phyloP scores from a whole-genome alignment of 2,888 invertebrate genomes.

The Hypsopygia costalis region DNA sequence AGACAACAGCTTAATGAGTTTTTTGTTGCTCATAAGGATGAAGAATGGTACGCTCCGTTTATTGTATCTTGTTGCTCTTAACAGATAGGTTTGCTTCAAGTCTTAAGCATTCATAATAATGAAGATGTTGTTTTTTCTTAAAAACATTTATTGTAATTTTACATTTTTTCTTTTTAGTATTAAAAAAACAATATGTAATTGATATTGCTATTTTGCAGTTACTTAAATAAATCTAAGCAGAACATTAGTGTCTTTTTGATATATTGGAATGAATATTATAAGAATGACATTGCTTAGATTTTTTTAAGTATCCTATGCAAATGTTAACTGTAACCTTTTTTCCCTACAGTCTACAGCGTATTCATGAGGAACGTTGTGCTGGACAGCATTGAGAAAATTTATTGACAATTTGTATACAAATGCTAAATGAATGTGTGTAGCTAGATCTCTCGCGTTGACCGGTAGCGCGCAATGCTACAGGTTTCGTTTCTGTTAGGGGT shows the following conservation, averaged over 20 bases:
- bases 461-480: conserved; percentile 81
- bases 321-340: conserved; percentile 75
- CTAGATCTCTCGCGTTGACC: conserved; percentile 78
- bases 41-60: conserved; percentile 94
- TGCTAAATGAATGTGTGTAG: conserved; percentile 70
- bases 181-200: conserved; percentile 9
- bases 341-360: conserved; percentile 80
- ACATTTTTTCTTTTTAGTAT: too few relatives aligned
- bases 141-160: too few relatives aligned
- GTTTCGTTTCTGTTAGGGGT: conserved; percentile 77
- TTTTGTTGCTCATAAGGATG: conserved; percentile 99
- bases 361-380: conserved; percentile 63
- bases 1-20: conserved; percentile 98
- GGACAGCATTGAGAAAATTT: conserved; percentile 71
- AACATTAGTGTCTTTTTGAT: not conserved
- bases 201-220: conserved; percentile 56
- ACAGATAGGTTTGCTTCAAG: conserved; percentile 8
- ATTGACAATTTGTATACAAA: conserved; percentile 60
- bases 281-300: conserved; percentile 54
- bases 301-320: conserved; percentile 64
- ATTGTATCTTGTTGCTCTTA: conserved; percentile 10
- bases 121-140: not conserved
- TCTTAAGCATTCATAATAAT: conserved; percentile 14
- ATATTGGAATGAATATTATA: not conserved
- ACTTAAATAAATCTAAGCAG: conserved; percentile 69